Percentiles rank a stretch among this genome's conserved stretches.
phyloP scores from a whole-genome alignment of 2,113 vertebrate species.

The Sardina pilchardus region DNA sequence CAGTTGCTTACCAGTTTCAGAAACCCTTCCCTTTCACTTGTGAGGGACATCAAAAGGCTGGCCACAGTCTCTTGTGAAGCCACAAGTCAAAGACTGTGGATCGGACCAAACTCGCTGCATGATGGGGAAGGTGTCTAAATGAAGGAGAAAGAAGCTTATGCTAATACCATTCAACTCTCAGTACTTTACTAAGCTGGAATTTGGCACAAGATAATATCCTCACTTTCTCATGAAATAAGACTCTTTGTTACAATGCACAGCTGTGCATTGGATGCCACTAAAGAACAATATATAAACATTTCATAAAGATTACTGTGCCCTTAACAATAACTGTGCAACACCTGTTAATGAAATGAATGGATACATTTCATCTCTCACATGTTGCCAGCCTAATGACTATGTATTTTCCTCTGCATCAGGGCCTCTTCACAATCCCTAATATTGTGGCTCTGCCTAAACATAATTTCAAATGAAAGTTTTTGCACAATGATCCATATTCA shows the following conservation, averaged over 20 bases:
- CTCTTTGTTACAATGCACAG: neutral
- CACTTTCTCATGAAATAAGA: neutral
- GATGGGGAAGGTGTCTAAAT: neutral
- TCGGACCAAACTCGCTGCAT: neutral
- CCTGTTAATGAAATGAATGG: neutral
- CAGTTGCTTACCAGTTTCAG: neutral
- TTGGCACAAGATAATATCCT: neutral
- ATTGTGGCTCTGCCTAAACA: neutral
- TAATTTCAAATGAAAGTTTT: neutral
- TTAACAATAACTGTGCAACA: neutral
- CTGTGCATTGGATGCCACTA: neutral
- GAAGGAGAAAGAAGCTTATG: neutral
- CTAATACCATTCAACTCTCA: neutral
- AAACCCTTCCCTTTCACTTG: neutral
- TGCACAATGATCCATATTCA: neutral
- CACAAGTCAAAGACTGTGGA: neutral
- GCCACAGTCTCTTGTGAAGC: neutral
- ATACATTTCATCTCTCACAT: neutral
- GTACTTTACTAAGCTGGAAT: neutral
- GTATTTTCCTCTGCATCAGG: neutral
- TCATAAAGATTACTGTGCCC: neutral
- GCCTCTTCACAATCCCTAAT: neutral
- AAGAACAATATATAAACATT: neutral
- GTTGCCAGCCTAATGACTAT: neutral
- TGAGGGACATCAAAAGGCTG: neutral